Evolutionary conservation across 2,113 vertebrate species (phyloP), one percentile per base, ranked within the genome.

Genomic region (Balaeniceps rex): DNA sequence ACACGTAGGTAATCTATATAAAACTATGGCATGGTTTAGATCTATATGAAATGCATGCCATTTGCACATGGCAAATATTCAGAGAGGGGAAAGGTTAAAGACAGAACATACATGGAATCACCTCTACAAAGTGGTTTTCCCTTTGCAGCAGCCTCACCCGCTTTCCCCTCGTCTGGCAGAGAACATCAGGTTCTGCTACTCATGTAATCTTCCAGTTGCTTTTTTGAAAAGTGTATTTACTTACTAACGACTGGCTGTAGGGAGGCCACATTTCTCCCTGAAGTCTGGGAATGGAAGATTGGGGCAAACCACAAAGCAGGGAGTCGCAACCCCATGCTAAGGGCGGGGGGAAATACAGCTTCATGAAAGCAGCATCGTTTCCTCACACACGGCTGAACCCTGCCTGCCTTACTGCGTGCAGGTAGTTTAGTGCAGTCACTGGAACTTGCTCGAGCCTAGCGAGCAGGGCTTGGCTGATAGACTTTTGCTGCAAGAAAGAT

Each of bases 61-160:
- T 88, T 78, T 86, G 51, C 40, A 75, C 46, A 31, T 60, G 57
- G 44, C 63, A 57, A 77, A 49, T 82, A 65, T 40, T 69, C 89
- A 86, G 38, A 80, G 46, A 94, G 65, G 55, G 51, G 33, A 63
- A 90, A 83, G 65, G 71, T 76, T 76, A 94, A 87, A 93, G 76
- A 36, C 12, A 81, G 79, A 92, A 93, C 65, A 70, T 42, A 85
- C 15, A 69, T 33, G 90, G 51, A 91, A 83, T 16, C 65, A 54
- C 9, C n/a, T 25, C 57, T 29, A 29, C 40, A 92, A 94, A n/a
- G 81, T 23, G 29, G 4, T 36, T 74, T 84, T 88, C 65, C 22
- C 33, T 69, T 89, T 82, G 57, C 9, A 26, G 38, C 31, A 68
- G 51, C 17, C 44, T 55, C 5, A 5, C 25, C 70, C 4, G 8